Evolutionary conservation across 2,113 vertebrate species (phyloP), one percentile per base, ranked within the genome.

Genomic region (Elaphurus davidianus): DNA sequence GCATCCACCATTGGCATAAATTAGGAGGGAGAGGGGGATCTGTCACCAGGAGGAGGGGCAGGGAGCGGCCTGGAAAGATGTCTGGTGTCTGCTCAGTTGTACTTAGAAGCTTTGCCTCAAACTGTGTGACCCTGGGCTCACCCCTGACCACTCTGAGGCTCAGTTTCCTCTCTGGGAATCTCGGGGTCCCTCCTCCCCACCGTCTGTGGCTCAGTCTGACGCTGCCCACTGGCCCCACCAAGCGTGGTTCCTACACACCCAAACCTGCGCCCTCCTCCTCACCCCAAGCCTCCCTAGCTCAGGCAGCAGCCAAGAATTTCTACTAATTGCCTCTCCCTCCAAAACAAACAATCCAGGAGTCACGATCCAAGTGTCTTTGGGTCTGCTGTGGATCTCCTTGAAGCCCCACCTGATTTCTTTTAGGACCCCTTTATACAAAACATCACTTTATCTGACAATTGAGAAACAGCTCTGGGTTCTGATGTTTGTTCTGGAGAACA

Each of bases 1-100:
- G 0, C 55, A 7, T 6, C 10, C 19, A 21, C 27, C 3, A 0
- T 15, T 33, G 81, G 23, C 1, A 0, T 1, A 7, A 62, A 6
- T 2, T 50, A 50, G 6, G 5, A 43, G 47, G 62, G 19, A 10
- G 10, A 47, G 33, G 40, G 43, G 16, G 3, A 21, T 76, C 9
- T n/a, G 83, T 25, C 36, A 0, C 55, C 55, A 60, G 50, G 25
- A 83, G 11, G 43, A 59, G 16, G n/a, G 30, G 30, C 2, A 0
- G 14, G 3, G 16, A 13, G 19, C 27, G 88, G 36, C 59, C 88
- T 13, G 36, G 79, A 28, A 40, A 62, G 62, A 57, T 33, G 43
- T 19, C 57, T 5, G 0, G n/a, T 50, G 57, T 71, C 76, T 16
- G 7, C 47, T 71, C 1, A 10, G 82, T 11, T 40, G 0, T 13